Percentiles rank a stretch among this genome's conserved stretches.
Evolutionary conservation across 2,797 vertebrate species (phyloP).

Genomic region (Toxotes lorentzi): DNA sequence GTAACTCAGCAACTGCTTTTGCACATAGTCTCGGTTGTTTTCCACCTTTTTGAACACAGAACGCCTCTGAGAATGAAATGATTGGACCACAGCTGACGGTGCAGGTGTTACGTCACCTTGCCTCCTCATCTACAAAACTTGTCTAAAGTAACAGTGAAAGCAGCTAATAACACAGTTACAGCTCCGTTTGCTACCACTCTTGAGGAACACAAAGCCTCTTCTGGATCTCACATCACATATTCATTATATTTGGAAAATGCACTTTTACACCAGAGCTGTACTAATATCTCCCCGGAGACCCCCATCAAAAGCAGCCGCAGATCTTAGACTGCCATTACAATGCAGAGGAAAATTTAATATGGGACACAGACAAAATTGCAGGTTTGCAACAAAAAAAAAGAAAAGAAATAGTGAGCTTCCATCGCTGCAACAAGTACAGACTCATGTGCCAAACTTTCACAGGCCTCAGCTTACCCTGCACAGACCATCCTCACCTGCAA

Average conservation of each 20-base stretch:
- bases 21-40: no score
- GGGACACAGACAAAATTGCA: constrained; percentile 11
- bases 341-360: constrained; percentile 8
- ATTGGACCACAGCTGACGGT: no score
- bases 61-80: no score
- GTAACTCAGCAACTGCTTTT: no score
- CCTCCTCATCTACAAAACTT: no score
- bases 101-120: no score
- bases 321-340: constrained; percentile 9
- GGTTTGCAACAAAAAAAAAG: neutral
- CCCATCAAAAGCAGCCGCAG: constrained; percentile 2
- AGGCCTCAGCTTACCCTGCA: neutral
- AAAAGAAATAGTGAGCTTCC: no score
- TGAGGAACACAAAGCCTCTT: constrained; percentile 11
- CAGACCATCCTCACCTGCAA: neutral
- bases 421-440: neutral
- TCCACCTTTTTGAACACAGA: no score
- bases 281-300: constrained; percentile 4
- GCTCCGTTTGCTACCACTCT: neutral
- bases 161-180: neutral
- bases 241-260: neutral
- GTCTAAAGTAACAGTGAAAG: neutral
- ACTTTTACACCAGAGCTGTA: neutral
- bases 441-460: neutral
- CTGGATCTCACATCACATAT: neutral